phyloP scores from a whole-genome alignment of 1,140 invertebrate species.

The Drosophila ohnishii region DNA sequence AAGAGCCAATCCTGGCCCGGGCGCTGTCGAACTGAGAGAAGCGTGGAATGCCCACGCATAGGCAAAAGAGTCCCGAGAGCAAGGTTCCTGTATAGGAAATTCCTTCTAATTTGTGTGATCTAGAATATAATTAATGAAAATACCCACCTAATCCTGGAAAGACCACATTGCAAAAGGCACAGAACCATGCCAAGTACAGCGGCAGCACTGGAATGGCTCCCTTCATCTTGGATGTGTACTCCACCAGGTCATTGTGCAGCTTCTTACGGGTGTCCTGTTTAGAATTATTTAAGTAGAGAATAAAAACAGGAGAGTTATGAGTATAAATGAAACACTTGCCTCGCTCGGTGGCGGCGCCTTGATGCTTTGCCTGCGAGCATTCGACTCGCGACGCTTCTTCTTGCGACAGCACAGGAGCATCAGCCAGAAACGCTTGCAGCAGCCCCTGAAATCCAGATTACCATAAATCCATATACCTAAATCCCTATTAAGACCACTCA shows the following conservation, averaged over 20 bases:
- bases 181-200: slow-evolving; percentile 91
- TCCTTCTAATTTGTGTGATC: too few relatives aligned
- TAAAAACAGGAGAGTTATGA: neutral
- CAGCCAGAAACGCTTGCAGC: slow-evolving; percentile 75
- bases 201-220: slow-evolving; percentile 95
- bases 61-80: slow-evolving; percentile 92
- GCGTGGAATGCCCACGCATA: slow-evolving; percentile 94
- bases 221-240: slow-evolving; percentile 92
- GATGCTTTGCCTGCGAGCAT: slow-evolving; percentile 85
- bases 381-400: slow-evolving; percentile 77
- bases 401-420: slow-evolving; percentile 79
- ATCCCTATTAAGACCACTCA: slow-evolving; percentile 27
- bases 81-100: slow-evolving; percentile 88
- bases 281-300: neutral
- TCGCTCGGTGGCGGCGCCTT: slow-evolving; percentile 86
- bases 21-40: slow-evolving; percentile 90
- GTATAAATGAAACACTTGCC: slow-evolving; percentile 71
- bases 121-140: neutral
- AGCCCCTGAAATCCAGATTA: slow-evolving; percentile 50
- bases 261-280: slow-evolving; percentile 90
- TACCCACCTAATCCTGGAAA: slow-evolving; percentile 92
- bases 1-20: slow-evolving; percentile 88
- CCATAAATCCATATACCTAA: neutral
- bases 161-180: slow-evolving; percentile 92
- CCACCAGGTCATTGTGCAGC: slow-evolving; percentile 89